Evolutionary conservation across 2,888 invertebrate species (phyloP).

Genomic region (Seira ritae): DNA sequence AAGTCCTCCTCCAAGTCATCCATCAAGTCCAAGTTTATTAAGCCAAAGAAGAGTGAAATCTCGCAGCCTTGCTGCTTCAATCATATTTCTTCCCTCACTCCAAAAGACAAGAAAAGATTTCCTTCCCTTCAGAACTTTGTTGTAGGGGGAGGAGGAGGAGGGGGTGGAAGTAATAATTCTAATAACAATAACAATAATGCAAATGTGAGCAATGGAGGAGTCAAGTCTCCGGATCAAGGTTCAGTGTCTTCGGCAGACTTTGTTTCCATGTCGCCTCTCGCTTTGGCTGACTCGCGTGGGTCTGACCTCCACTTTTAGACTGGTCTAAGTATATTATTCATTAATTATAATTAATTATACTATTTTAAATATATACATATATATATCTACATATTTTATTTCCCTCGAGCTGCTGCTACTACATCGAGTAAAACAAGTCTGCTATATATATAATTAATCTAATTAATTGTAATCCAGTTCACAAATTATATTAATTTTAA

Average conservation of each 20-base stretch:
- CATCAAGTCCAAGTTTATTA: conserved; percentile 65
- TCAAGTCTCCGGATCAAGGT: conserved; percentile 23
- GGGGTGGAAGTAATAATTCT: not conserved
- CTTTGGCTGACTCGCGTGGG: conserved; percentile 53
- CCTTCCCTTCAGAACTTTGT: conserved; percentile 72
- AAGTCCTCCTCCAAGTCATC: conserved; percentile 32
- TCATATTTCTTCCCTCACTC: conserved; percentile 81
- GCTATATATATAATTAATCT: no score
- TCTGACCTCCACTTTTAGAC: conserved; percentile 62
- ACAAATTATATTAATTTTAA: no score
- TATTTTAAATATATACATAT: no score
- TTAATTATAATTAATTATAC: no score
- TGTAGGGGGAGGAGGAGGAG: conserved; percentile 29
- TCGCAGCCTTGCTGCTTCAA: conserved; percentile 91
- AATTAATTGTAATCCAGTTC: no score
- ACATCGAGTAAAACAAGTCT: no score
- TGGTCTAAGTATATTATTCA: conserved; percentile 8
- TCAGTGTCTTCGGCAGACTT: conserved; percentile 48
- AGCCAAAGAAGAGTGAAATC: conserved; percentile 86
- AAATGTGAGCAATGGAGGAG: not conserved
- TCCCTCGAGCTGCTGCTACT: no score
- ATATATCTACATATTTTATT: no score
- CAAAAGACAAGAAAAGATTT: conserved; percentile 69
- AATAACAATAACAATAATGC: not conserved
- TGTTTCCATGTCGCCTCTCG: conserved; percentile 49